Base-by-base conservation (phyloP, 2,888 invertebrate species). In the Microplitis manilae region DNA sequence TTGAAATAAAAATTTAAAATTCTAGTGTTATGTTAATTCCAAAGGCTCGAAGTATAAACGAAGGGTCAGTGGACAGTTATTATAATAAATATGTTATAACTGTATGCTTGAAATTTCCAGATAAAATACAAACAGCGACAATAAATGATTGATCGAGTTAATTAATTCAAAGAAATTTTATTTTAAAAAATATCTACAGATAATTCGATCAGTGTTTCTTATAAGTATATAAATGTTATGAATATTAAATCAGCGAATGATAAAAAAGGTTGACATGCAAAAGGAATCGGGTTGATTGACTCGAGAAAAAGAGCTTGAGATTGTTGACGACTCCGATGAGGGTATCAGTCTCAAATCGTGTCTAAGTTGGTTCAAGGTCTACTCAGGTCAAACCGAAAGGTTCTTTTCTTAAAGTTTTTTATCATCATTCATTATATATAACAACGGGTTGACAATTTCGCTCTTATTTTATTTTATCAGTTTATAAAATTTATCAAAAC, bases 351-450 rank as follows among this genome's bases (percentile, higher is more conserved):
- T n/a, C 59, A 72, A 76, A 72, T 68, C 68, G 30, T 40, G 39
- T 69, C 69, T 41, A 76, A 81, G 73, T 75, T 82, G 84, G 85
- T 84, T 86, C 88, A 87, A 87, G 88, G 87, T 77, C 86, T 80
- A 77, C 73, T 60, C 74, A 68, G 72, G 80, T 81, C 83, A 81
- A 82, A 82, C 71, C 77, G 78, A 80, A 79, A 77, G 79, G 80
- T 82, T 82, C 84, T 59, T n/a, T 30, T 38, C 30, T 38, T 20
- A 6, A 17, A 6, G 13, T 41, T 7, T 6, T 13, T 30, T 5
- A 39, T 59, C 30, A 20, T 59, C n/a, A 6, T 69, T 9, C 20
- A 6, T 30, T 69, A 17, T 59, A 13, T 15, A 62, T 7, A 62
- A 62, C n/a, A 30, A 30, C 30, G 30, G 4, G 30, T 30, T 30